These are phyloP conservation scores for Patagioenas fasciata DNA, from an alignment of 2,113 vertebrate genomes.

Conservation along the genomic window DNA sequence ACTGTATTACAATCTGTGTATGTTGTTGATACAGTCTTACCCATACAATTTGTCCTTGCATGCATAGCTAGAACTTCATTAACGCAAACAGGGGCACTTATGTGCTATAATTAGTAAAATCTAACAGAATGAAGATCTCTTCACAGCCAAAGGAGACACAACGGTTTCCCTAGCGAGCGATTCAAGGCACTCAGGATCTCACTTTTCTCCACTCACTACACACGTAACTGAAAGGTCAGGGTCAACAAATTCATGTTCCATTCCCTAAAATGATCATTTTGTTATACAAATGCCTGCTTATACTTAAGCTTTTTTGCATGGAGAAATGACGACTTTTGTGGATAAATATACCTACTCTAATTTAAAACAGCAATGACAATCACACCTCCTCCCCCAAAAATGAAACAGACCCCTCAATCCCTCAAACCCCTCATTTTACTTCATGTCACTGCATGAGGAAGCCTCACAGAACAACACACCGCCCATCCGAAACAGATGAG, in stretches of 20 bases:
- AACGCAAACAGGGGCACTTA: not conserved
- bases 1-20: not conserved
- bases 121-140: not conserved
- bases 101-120: not conserved
- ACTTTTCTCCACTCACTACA: not conserved
- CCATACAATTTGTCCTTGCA: not conserved
- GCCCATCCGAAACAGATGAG: constrained; percentile 1
- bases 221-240: not conserved
- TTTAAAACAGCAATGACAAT: not conserved
- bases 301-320: not conserved
- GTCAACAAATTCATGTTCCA: not conserved
- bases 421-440: not conserved
- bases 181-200: not conserved
- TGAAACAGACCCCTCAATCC: not conserved
- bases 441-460: not conserved
- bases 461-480: not conserved
- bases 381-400: too few relatives aligned
- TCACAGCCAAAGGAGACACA: not conserved
- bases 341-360: not conserved
- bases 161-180: not conserved
- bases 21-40: not conserved
- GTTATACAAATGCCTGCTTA: not conserved
- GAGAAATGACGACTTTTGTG: not conserved
- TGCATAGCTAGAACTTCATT: not conserved
- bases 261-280: not conserved